Conservation (phyloP, 2,113 vertebrate genomes). For the Balaeniceps rex region DNA sequence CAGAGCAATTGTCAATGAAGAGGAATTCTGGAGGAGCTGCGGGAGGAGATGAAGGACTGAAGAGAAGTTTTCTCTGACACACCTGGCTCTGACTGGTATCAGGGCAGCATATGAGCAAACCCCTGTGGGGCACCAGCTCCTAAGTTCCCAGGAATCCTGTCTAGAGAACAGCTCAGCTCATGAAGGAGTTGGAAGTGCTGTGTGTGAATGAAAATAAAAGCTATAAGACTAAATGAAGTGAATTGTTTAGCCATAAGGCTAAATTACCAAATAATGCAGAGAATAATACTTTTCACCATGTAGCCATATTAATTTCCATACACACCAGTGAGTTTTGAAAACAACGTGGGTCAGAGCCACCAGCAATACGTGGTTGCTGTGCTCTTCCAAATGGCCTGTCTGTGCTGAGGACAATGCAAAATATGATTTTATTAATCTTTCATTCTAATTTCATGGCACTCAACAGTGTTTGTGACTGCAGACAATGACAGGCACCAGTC, state of each 20-base stretch:
- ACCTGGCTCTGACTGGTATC: neutral
- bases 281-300: slow-evolving; percentile 46
- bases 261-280: neutral
- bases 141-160: neutral
- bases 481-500: slow-evolving; percentile 48
- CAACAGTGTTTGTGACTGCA: neutral
- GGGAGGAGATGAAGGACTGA: neutral
- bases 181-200: neutral
- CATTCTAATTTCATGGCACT: slow-evolving; percentile 24
- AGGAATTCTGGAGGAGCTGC: neutral
- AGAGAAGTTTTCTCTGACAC: neutral
- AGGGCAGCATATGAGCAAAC: neutral
- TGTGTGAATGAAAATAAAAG: neutral
- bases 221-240: neutral
- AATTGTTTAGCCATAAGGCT: neutral
- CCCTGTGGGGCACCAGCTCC: neutral
- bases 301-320: neutral
- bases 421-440: slow-evolving; percentile 30
- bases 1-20: neutral
- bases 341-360: neutral
- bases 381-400: neutral
- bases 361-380: neutral
- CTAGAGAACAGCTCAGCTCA: neutral
- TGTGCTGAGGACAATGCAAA: slow-evolving; percentile 40
- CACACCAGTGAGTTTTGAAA: slow-evolving; percentile 1